These are phyloP conservation scores for Melanophora roralis DNA, from an alignment of 2,888 invertebrate genomes.

Conservation along the genomic window DNA sequence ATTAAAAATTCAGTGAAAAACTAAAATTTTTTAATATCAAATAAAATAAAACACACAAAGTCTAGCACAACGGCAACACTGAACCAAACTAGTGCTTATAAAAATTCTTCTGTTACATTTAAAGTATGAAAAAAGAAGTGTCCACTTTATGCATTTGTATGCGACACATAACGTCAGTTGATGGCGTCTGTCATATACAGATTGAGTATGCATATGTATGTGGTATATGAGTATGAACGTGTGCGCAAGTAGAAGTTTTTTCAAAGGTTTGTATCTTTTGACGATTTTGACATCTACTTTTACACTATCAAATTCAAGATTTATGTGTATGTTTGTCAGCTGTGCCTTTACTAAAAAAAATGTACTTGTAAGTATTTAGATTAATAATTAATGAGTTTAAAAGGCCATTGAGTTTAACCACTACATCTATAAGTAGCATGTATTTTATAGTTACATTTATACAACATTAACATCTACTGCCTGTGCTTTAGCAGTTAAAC, in stretches of 20 bases:
- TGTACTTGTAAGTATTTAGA: constrained; percentile 69
- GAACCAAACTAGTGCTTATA: constrained; percentile 16
- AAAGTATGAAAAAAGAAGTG: constrained; percentile 44
- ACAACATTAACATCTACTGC: constrained; percentile 31
- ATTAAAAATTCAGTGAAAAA: too few relatives aligned
- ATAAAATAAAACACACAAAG: too few relatives aligned
- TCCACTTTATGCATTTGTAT: constrained; percentile 55
- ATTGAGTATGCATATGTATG: background rate
- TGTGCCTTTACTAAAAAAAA: constrained; percentile 47
- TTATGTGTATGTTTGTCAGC: constrained; percentile 42
- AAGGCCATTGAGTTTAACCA: constrained; percentile 50
- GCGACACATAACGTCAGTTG: constrained; percentile 41
- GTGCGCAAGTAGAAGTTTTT: constrained; percentile 7
- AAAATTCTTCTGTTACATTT: constrained; percentile 26
- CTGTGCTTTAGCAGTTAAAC: constrained; percentile 39
- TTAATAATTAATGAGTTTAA: constrained; percentile 74
- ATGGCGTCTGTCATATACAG: constrained; percentile 3
- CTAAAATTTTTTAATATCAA: too few relatives aligned
- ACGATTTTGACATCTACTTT: constrained; percentile 9
- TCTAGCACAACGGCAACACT: too few relatives aligned
- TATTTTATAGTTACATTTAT: background rate
- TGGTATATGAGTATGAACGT: background rate
- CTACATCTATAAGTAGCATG: constrained; percentile 21
- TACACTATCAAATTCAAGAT: background rate
- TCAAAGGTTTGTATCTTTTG: background rate